A percentile compares a stretch with the other conserved stretches of the same genome.
These are phyloP conservation scores for Pantherophis guttatus DNA, from an alignment of 2,113 vertebrate genomes.

Conservation along the genomic window DNA sequence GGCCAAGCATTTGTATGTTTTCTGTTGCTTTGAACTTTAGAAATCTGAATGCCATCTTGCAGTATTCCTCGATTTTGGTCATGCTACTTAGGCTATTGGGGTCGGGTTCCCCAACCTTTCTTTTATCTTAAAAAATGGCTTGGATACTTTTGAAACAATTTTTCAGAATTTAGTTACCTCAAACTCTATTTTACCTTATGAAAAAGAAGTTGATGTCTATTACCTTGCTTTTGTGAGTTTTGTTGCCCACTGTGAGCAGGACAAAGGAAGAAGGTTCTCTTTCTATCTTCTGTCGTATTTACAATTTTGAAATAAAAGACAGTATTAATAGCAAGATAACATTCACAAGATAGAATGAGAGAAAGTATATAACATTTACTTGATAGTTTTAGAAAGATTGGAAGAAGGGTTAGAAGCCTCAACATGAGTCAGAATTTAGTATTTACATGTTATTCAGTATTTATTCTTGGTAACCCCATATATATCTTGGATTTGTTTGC, in stretches of 20 bases:
- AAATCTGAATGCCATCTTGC: not conserved
- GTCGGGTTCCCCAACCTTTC: not conserved
- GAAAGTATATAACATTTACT: not conserved
- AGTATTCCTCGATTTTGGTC: not conserved
- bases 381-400: not conserved
- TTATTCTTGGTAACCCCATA: not conserved
- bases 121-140: not conserved
- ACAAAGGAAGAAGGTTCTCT: conserved; percentile 81
- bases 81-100: not conserved
- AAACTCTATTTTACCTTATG: not conserved
- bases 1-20: not conserved
- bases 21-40: not conserved
- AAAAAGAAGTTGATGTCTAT: conserved; percentile 27
- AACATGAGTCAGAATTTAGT: not conserved
- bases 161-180: not conserved
- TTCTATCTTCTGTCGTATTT: conserved; percentile 64
- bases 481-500: not conserved
- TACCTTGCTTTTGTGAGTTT: conserved; percentile 90
- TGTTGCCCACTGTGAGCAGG: conserved; percentile 79
- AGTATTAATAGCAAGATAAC: not conserved
- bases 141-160: not conserved
- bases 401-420: not conserved
- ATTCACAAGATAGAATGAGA: not conserved
- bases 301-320: not conserved
- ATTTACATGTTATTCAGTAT: not conserved